phyloP scores from a whole-genome alignment of 2,113 vertebrate genomes.

The Anser brachyrhynchus region DNA sequence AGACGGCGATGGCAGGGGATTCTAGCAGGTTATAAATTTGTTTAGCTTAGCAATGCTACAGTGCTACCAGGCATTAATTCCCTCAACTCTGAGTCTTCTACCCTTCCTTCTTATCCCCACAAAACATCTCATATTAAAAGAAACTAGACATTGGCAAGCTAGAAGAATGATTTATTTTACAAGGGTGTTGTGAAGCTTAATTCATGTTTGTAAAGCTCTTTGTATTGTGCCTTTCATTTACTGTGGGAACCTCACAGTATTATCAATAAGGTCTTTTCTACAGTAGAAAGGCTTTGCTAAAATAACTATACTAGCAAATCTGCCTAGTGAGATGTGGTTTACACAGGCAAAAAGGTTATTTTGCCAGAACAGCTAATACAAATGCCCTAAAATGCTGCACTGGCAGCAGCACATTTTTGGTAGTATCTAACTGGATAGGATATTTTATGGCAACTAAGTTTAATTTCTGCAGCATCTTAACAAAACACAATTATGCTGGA shows the following conservation, averaged over 20 bases:
- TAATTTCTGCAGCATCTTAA: not conserved
- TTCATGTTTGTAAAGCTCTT: slow-evolving; percentile 54
- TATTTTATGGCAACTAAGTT: not conserved
- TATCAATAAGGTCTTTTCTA: slow-evolving; percentile 49
- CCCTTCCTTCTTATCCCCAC: not conserved
- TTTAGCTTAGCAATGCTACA: not conserved
- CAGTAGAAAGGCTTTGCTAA: slow-evolving; percentile 44
- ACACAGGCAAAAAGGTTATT: slow-evolving; percentile 5
- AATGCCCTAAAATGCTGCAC: not conserved
- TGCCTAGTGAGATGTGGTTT: not conserved
- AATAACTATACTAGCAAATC: slow-evolving; percentile 37
- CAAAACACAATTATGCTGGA: not conserved
- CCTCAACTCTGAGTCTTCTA: not conserved
- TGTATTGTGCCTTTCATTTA: slow-evolving; percentile 43
- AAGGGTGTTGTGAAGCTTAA: slow-evolving; percentile 45
- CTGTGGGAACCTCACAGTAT: slow-evolving; percentile 46
- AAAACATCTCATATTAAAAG: slow-evolving; percentile 13
- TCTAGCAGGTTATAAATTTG: not conserved
- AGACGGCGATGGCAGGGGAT: not conserved
- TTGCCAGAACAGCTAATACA: not conserved
- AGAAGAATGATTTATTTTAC: slow-evolving; percentile 41
- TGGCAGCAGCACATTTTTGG: not conserved
- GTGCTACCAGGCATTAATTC: not conserved
- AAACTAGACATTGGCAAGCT: not conserved
- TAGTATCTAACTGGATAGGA: not conserved